phyloP scores from a whole-genome alignment of 2,888 invertebrate genomes.

The Tuta absoluta region DNA sequence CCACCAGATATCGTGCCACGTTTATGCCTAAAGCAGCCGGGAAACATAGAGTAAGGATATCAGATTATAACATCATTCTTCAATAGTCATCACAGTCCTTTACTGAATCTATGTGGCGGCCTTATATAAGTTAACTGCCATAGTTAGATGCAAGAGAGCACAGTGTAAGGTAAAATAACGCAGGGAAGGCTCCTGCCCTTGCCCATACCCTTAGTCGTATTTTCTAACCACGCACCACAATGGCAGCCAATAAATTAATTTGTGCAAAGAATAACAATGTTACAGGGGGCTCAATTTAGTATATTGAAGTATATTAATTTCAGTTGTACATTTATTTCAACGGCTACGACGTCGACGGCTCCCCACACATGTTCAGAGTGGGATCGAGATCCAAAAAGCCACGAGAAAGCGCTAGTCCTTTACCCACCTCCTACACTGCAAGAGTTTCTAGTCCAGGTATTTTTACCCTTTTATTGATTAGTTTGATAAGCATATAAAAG shows the following conservation, averaged over 20 bases:
- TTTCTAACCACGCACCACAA: too few relatives aligned
- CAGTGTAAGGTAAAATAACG: too few relatives aligned
- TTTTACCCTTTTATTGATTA: too few relatives aligned
- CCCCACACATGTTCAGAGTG: constrained; percentile 93
- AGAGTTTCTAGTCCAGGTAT: constrained; percentile 78
- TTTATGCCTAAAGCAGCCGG: constrained; percentile 90
- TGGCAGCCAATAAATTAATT: too few relatives aligned
- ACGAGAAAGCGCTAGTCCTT: constrained; percentile 70
- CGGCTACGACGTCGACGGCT: constrained; percentile 90
- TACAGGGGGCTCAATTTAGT: background rate
- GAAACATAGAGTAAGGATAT: constrained; percentile 84
- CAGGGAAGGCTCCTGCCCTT: too few relatives aligned
- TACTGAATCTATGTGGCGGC: too few relatives aligned
- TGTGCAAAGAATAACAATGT: too few relatives aligned
- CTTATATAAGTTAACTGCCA: too few relatives aligned
- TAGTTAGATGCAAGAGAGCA: too few relatives aligned
- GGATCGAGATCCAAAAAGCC: constrained; percentile 84
- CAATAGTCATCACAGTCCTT: too few relatives aligned
- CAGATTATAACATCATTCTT: background rate
- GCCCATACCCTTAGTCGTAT: too few relatives aligned
- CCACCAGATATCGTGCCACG: constrained; percentile 88
- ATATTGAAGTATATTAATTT: constrained; percentile 34
- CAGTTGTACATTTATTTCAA: constrained; percentile 96
- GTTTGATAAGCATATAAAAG: too few relatives aligned
- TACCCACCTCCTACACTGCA: constrained; percentile 75